Base-by-base conservation (phyloP, 2,113 vertebrate species). In the Cynopterus brachyotis region DNA sequence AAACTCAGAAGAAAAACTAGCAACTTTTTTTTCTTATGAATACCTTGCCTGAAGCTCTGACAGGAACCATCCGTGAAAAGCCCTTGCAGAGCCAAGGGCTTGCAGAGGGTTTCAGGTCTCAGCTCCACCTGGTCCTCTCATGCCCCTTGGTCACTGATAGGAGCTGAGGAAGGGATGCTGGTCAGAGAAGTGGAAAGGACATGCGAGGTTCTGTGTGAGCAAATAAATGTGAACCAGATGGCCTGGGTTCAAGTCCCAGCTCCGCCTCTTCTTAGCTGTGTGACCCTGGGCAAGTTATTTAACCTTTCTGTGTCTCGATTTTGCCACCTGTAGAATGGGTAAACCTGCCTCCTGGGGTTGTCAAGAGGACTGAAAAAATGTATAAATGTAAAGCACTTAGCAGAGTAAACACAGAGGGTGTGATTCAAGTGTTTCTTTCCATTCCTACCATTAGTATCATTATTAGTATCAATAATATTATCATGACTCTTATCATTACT, bases 161-260 rank as follows among this genome's bases (percentile, higher is more conserved):
- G 37, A 59, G 32, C 20, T 24, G 45, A 64, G 70, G 55, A 59
- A 73, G n/a, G 55, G 16, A 82, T 37, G 35, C 28, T 64, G 11
- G 7, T 37, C 22, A 30, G 42, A 83, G 37, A 47, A n/a, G 6
- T 32, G 30, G 40, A 42, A 69, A 57, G 72, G 32, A 6, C 5
- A 1, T 50, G 97, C 95, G 69, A 64, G 50, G 92, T 89, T n/a
- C 28, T 95, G 64, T 83, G 42, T 0, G 1, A 98, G 78, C 50
- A 40, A 88, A 64, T 79, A 30, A 67, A 53, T 15, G 16, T 76
- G 75, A 92, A 55, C 26, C 53, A 45, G 11, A 16, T 15, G 19
- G 16, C 62, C 42, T 64, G 15, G 16, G 17, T 75, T 95, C 78
- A 40, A 83, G 70, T 42, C 30, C 82, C 50, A 78, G 30, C 62